These are phyloP conservation scores for Saxidomus purpurata DNA, from an alignment of 1,140 invertebrate species.

Conservation along the genomic window DNA sequence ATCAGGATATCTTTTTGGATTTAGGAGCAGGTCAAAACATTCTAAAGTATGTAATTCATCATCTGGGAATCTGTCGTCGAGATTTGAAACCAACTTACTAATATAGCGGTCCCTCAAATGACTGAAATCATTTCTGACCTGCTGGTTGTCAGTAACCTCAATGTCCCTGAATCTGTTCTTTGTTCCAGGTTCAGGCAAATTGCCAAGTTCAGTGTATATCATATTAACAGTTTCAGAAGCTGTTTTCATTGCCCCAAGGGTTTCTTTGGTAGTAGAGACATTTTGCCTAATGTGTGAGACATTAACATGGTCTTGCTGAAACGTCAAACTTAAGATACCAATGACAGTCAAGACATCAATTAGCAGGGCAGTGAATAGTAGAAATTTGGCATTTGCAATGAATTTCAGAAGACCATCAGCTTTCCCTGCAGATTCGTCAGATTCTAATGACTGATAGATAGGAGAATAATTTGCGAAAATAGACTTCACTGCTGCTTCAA, in stretches of 20 bases:
- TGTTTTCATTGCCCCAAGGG: background rate
- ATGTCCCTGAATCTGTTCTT: background rate
- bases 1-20: background rate
- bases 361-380: background rate
- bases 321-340: background rate
- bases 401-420: background rate
- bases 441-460: background rate
- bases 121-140: background rate
- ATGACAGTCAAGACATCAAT: conserved; percentile 38
- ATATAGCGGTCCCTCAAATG: background rate
- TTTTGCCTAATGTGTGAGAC: background rate
- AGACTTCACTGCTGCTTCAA: conserved; percentile 18
- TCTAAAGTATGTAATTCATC: background rate
- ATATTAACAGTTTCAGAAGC: conserved; percentile 4
- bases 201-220: background rate
- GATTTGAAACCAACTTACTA: background rate
- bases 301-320: conserved; percentile 34
- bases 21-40: background rate
- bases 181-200: background rate
- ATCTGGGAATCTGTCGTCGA: conserved; percentile 1
- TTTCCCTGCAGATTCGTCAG: background rate
- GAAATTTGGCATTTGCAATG: background rate
- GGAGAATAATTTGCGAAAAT: background rate
- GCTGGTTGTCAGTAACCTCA: background rate
- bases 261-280: background rate